Evolutionary conservation across 2,113 vertebrate genomes (phyloP), one percentile per base, ranked within the genome.

Genomic region (Numenius arquata): DNA sequence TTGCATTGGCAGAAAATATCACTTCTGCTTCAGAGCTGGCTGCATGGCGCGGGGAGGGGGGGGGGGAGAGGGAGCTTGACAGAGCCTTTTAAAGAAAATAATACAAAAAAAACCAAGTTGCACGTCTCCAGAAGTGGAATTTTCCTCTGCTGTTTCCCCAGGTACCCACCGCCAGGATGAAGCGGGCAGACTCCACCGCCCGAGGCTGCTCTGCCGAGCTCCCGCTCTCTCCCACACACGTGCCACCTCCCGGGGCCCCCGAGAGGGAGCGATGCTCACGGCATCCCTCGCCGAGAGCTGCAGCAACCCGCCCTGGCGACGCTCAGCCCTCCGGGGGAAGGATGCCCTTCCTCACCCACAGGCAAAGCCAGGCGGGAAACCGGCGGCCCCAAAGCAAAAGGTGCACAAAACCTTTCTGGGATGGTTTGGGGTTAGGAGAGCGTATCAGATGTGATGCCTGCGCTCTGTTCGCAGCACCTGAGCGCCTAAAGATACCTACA

Each of bases 1-100:
- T 95, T 87, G 86, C 91, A 75, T 91, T 96, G 96, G 96, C 96
- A 95, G 91, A 95, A 93, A 88, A 87, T 29, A 92, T 53, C 89
- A 62, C 66, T 95, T 90, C 94, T 93, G 89, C 91, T 96, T 94
- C 96, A 93, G 94, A 91, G 95, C 77, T 70, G 92, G 84, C 76
- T 96, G 95, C 18, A 0, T 41, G 65, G 80, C 63, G 14, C 0
- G 0, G 50, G 62, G 70, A 87, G 43, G 15, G 47, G 61, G 73
- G 21, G n/a, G n/a, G n/a, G n/a, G n/a, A n/a, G 72, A 50, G 30
- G 22, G 50, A 63, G 83, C 62, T 58, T 53, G 53, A 59, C 25
- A 76, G 48, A 92, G 52, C 19, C 58, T 85, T 70, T 32, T 3
- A 6, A 38, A 76, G 79, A 81, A 38, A 79, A 52, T 14, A 36